Evolutionary conservation across 2,797 vertebrate genomes (phyloP).

Genomic region (Remorina albescens): DNA sequence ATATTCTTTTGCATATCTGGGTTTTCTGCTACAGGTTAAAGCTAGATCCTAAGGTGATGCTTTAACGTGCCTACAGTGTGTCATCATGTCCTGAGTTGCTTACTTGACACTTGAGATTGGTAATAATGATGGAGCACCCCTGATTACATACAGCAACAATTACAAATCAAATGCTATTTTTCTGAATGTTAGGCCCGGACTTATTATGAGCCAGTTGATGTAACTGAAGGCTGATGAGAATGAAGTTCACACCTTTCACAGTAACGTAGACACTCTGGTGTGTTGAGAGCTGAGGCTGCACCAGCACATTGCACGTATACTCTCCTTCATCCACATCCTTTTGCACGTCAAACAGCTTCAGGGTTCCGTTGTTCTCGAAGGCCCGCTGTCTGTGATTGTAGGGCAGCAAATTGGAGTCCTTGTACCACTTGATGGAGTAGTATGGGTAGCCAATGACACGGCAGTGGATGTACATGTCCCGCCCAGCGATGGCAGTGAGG

Average conservation of each 20-base stretch:
- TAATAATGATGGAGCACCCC: constrained; percentile 8
- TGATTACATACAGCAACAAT: constrained; percentile 2
- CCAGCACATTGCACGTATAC: constrained; percentile 95
- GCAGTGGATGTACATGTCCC: constrained; percentile 98
- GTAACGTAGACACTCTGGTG: constrained; percentile 97
- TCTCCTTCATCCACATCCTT: constrained; percentile 96
- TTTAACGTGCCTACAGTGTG: too few species aligned
- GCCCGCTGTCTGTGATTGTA: constrained; percentile 99
- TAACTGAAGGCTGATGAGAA: background rate
- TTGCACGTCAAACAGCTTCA: constrained; percentile 97
- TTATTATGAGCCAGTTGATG: background rate
- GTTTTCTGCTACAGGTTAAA: constrained; percentile 12
- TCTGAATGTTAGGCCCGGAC: background rate
- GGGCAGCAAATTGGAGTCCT: constrained; percentile 96
- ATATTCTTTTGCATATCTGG: constrained; percentile 44
- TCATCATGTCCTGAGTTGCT: constrained; percentile 2
- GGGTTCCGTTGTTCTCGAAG: constrained; percentile 96
- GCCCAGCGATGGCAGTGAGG: constrained; percentile 97
- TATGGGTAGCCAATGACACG: constrained; percentile 98
- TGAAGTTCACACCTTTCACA: constrained; percentile 92
- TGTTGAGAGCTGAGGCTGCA: constrained; percentile 96
- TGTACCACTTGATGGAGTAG: constrained; percentile 99
- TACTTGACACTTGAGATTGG: constrained; percentile 18
- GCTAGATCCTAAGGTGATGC: constrained; percentile 33
- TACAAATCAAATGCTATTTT: constrained; percentile 8